Conservation (phyloP, 2,113 vertebrate species). For the Echinops telfairi region DNA sequence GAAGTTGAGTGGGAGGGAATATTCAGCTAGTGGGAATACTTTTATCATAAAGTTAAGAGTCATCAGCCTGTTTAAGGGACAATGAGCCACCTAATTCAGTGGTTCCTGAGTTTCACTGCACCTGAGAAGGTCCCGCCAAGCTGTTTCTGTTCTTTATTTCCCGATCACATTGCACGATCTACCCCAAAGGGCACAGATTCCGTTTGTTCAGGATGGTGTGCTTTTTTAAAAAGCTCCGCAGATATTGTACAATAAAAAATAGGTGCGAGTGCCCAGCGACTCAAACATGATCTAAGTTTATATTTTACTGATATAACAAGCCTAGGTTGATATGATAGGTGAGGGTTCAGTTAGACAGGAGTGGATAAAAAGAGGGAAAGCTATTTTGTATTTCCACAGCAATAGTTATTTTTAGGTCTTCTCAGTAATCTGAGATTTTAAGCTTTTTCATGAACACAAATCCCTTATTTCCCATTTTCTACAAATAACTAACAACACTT, state of each 20-base stretch:
- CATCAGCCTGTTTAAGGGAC: neutral
- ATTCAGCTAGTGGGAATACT: neutral
- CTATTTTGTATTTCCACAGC: neutral
- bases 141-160: neutral
- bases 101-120: neutral
- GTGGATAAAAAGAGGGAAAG: neutral
- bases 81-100: neutral
- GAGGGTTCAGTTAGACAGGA: neutral
- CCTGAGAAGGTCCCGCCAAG: neutral
- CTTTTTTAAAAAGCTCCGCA: neutral
- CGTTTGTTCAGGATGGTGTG: neutral
- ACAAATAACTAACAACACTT: neutral
- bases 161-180: neutral
- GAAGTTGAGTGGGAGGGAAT: neutral
- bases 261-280: neutral
- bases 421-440: slow-evolving; percentile 15
- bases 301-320: neutral
- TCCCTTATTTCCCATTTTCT: neutral
- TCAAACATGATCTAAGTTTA: neutral
- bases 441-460: neutral
- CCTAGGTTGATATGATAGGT: neutral
- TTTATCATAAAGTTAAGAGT: neutral
- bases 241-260: neutral
- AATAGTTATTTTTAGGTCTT: slow-evolving; percentile 13
- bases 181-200: neutral